Evolutionary conservation across 2,888 invertebrate genomes (phyloP).

Genomic region (Lagria hirta): DNA sequence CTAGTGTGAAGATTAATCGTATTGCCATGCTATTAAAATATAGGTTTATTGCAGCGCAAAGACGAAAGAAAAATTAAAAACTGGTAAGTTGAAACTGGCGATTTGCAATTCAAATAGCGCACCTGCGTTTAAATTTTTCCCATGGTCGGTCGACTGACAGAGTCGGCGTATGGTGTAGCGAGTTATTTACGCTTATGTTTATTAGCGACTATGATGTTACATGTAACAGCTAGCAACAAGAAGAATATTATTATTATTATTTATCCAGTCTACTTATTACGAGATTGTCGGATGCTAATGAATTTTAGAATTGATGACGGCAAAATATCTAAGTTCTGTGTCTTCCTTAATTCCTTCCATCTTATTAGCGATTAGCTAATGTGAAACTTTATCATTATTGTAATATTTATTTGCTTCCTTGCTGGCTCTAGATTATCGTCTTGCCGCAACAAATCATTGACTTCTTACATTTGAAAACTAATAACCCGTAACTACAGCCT

Average conservation of each 20-base stretch:
- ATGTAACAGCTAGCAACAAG: conserved; percentile 33
- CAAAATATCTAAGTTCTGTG: conserved; percentile 13
- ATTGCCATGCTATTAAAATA: neutral
- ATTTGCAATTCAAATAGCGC: conserved; percentile 55
- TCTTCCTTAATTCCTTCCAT: conserved; percentile 9
- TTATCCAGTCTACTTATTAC: conserved; percentile 30
- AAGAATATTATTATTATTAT: conserved; percentile 27
- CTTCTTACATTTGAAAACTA: conserved; percentile 23
- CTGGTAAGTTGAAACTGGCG: conserved; percentile 33
- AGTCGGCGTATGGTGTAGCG: conserved; percentile 38
- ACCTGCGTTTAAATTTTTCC: conserved; percentile 54
- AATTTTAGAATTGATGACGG: conserved; percentile 28
- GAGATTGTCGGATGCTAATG: conserved; percentile 28
- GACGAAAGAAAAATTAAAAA: conserved; percentile 31
- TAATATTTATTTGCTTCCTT: conserved; percentile 26
- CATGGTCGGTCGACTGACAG: conserved; percentile 42
- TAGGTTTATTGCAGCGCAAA: conserved; percentile 1
- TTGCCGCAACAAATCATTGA: conserved; percentile 21
- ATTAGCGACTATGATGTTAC: conserved; percentile 48
- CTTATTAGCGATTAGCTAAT: conserved; percentile 29
- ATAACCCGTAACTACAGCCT: conserved; percentile 20
- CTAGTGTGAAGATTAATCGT: neutral
- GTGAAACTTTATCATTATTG: conserved; percentile 29
- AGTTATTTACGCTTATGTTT: conserved; percentile 51
- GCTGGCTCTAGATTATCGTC: conserved; percentile 17